A percentile compares a stretch with the other conserved stretches of the same genome.
These are phyloP conservation scores for Camelus bactrianus DNA, from an alignment of 2,113 vertebrate genomes.

Conservation along the genomic window DNA sequence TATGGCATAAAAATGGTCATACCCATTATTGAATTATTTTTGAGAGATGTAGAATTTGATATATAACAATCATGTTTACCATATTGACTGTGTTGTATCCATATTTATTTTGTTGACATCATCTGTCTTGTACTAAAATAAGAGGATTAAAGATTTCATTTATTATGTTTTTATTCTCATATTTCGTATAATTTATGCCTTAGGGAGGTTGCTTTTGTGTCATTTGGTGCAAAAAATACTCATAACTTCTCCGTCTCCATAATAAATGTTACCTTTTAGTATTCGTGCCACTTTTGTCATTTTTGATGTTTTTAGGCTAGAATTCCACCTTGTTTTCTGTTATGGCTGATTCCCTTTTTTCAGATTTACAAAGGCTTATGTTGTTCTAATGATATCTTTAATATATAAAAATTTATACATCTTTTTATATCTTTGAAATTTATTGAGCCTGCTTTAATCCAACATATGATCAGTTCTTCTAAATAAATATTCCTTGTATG, in stretches of 20 bases:
- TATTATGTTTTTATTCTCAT: background rate
- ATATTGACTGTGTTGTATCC: background rate
- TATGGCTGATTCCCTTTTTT: background rate
- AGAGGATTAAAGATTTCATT: background rate
- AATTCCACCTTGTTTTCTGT: background rate
- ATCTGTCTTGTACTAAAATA: background rate
- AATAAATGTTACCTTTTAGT: background rate
- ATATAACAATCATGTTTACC: background rate
- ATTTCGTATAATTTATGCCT: background rate
- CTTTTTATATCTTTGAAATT: background rate
- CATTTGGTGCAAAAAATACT: background rate
- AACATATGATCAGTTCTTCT: background rate
- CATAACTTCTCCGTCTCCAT: background rate
- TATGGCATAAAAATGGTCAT: background rate
- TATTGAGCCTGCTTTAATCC: background rate
- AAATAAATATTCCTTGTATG: background rate
- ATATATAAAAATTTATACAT: background rate
- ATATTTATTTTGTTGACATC: background rate
- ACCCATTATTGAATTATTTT: background rate
- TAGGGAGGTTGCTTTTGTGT: background rate
- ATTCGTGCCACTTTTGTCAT: background rate
- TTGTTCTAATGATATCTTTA: background rate
- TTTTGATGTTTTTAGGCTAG: background rate
- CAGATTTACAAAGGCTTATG: background rate
- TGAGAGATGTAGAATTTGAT: background rate